These are phyloP conservation scores for Poecilia velifera DNA, from an alignment of 2,797 vertebrate genomes.

Conservation along the genomic window DNA sequence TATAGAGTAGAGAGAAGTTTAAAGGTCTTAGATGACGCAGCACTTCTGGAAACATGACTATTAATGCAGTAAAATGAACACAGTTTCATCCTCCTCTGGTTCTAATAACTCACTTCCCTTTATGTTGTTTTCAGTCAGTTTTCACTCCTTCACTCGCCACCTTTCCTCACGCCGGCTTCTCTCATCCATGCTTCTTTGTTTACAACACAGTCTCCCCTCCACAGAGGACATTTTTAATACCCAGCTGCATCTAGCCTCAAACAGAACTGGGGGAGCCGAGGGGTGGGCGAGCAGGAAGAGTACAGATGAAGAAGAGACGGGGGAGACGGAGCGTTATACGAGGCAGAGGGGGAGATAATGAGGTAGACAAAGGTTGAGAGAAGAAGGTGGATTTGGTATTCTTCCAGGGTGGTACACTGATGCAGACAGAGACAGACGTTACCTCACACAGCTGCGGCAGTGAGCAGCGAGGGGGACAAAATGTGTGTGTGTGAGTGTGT, in stretches of 20 bases:
- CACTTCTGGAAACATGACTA: neutral
- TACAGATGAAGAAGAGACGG: slow-evolving; percentile 32
- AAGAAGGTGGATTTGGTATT: slow-evolving; percentile 68
- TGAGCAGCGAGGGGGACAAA: slow-evolving; percentile 59
- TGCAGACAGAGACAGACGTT: slow-evolving; percentile 73
- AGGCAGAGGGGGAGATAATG: slow-evolving; percentile 57
- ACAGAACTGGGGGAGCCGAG: slow-evolving; percentile 24
- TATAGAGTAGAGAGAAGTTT: neutral
- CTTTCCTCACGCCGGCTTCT: neutral
- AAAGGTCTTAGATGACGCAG: neutral
- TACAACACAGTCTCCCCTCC: slow-evolving; percentile 48
- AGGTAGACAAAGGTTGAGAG: slow-evolving; percentile 50
- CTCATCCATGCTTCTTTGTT: slow-evolving; percentile 37
- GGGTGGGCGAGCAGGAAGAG: slow-evolving; percentile 16
- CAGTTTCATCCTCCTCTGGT: neutral
- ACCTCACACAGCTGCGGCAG: slow-evolving; percentile 82
- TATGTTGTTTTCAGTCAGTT: neutral
- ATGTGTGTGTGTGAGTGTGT: slow-evolving; percentile 6
- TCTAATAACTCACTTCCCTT: neutral
- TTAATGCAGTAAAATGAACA: neutral
- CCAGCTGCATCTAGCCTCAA: slow-evolving; percentile 56
- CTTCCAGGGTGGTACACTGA: slow-evolving; percentile 69
- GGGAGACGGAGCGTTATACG: slow-evolving; percentile 46
- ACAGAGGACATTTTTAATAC: slow-evolving; percentile 68
- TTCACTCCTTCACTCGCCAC: slow-evolving; percentile 5